Conservation (phyloP, 2,888 invertebrate genomes). For the Lepas anatifera region DNA sequence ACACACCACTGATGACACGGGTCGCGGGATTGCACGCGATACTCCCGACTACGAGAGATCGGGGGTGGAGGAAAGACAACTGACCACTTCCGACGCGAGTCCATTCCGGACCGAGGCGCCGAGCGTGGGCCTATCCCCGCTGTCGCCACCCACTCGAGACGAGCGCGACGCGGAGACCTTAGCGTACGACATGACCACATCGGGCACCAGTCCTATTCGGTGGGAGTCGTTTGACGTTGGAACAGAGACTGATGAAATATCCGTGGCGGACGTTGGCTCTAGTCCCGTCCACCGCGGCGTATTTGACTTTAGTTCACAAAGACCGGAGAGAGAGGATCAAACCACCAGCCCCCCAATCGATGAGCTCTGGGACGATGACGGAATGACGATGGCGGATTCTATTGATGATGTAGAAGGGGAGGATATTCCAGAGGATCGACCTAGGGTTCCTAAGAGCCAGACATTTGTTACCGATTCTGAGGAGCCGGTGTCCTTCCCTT, state of each 20-base stretch:
- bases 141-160: not conserved
- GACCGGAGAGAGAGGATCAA: not conserved
- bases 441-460: too few species aligned
- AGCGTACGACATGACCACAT: not conserved
- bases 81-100: not conserved
- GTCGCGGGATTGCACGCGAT: too few species aligned
- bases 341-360: not conserved
- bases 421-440: not conserved
- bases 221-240: conserved; percentile 4
- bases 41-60: not conserved
- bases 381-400: not conserved
- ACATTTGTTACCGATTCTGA: too few species aligned
- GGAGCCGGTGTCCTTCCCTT: not conserved
- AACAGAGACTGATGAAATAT: not conserved
- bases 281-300: not conserved
- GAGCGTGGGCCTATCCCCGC: not conserved
- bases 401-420: not conserved
- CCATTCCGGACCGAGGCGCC: not conserved
- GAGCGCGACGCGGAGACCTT: not conserved
- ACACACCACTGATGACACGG: too few species aligned
- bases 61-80: not conserved
- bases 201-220: not conserved
- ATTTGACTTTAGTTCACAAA: not conserved
- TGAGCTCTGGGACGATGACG: not conserved
- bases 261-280: not conserved